These are phyloP conservation scores for Drosophila mauritiana DNA, from an alignment of 1,140 invertebrate genomes.

Conservation along the genomic window DNA sequence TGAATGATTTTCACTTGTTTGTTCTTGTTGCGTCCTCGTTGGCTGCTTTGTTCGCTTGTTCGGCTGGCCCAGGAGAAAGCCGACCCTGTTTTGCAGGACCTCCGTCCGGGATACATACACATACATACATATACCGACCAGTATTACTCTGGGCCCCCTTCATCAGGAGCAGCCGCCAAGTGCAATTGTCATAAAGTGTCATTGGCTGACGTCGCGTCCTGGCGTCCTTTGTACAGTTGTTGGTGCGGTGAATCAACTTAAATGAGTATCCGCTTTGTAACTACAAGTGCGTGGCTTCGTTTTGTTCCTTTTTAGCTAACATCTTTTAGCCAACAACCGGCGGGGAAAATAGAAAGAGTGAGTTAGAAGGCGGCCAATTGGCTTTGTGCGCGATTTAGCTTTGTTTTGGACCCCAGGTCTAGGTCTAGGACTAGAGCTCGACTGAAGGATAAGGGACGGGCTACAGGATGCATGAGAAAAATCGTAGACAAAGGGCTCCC, in stretches of 20 bases:
- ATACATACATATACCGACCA: neutral
- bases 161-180: constrained; percentile 65
- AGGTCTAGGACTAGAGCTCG: constrained; percentile 42
- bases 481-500: neutral
- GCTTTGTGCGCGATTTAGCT: constrained; percentile 67
- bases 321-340: neutral
- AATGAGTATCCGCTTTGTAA: constrained; percentile 81
- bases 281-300: constrained; percentile 59
- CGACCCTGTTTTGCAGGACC: constrained; percentile 36
- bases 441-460: neutral
- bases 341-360: neutral
- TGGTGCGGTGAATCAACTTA: constrained; percentile 82
- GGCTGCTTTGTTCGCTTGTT: constrained; percentile 52
- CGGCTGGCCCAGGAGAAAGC: constrained; percentile 18
- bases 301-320: constrained; percentile 30
- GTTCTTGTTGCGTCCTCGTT: constrained; percentile 53
- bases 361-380: constrained; percentile 31
- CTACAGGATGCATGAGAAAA: neutral
- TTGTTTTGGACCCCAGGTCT: constrained; percentile 45
- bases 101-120: neutral
- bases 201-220: constrained; percentile 69
- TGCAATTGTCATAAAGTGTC: constrained; percentile 83
- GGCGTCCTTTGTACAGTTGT: constrained; percentile 44
- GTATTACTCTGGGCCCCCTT: constrained; percentile 7
- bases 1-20: constrained; percentile 78